Conservation (phyloP, 2,113 vertebrate genomes). For the Elaphurus davidianus region DNA sequence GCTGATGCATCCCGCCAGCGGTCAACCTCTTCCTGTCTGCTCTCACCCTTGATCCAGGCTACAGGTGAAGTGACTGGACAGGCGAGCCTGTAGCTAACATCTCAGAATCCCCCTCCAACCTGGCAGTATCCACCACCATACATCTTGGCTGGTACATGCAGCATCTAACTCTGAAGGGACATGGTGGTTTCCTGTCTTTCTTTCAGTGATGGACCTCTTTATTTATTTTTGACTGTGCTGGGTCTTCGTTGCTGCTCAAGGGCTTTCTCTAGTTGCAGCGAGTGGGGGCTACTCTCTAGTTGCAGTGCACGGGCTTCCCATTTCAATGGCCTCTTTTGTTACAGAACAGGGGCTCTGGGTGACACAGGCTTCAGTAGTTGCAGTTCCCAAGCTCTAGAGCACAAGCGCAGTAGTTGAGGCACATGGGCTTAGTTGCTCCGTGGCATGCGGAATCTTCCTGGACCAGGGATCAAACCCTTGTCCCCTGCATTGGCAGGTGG, state of each 20-base stretch:
- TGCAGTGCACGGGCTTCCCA: background rate
- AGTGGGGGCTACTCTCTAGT: background rate
- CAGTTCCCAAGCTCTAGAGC: background rate
- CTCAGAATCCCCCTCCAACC: background rate
- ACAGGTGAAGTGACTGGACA: too few relatives aligned
- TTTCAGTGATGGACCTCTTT: too few relatives aligned
- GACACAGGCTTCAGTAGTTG: background rate
- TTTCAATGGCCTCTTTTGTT: background rate
- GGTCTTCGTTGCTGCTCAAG: background rate
- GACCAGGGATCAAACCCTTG: background rate
- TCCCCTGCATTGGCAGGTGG: background rate
- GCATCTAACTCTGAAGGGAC: background rate
- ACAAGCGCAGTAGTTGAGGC: background rate
- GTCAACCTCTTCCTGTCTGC: background rate
- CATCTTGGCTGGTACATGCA: background rate
- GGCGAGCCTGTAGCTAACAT: background rate
- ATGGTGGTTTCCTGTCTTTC: background rate
- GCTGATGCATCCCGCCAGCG: background rate
- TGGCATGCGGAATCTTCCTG: background rate
- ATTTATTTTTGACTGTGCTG: background rate
- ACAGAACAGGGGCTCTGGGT: background rate
- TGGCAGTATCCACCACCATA: background rate
- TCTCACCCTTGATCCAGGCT: too few relatives aligned
- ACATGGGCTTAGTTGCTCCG: background rate
- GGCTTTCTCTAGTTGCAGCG: background rate